phyloP scores from a whole-genome alignment of 2,797 vertebrate genomes.

The Naso thynnoides region DNA sequence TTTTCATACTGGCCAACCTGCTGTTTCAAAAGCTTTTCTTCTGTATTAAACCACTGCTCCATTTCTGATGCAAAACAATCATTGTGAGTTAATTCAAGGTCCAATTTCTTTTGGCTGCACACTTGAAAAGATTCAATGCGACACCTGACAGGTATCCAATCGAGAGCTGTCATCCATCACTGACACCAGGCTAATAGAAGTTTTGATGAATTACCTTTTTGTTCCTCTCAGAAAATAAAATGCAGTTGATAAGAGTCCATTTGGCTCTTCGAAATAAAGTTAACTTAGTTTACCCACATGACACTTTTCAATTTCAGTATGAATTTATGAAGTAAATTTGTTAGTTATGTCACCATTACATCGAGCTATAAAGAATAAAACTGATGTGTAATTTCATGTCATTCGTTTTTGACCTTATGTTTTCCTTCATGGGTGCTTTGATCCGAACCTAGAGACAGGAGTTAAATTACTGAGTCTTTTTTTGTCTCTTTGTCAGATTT shows the following conservation, averaged over 20 bases:
- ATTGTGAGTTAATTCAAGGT: neutral
- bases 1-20: no score
- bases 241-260: neutral
- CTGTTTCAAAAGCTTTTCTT: no score
- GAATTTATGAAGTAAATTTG: neutral
- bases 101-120: neutral
- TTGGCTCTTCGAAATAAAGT: slow-evolving; percentile 20
- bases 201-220: slow-evolving; percentile 46
- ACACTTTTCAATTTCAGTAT: neutral
- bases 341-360: neutral
- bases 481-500: slow-evolving; percentile 84
- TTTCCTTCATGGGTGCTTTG: neutral
- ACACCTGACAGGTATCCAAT: slow-evolving; percentile 33
- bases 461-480: neutral
- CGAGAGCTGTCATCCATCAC: slow-evolving; percentile 8
- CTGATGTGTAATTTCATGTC: neutral
- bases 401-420: neutral
- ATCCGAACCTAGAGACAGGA: neutral
- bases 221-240: slow-evolving; percentile 5
- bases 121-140: slow-evolving; percentile 5
- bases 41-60: no score
- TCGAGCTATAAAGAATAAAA: neutral
- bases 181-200: neutral
- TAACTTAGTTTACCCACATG: neutral
- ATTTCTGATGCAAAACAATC: slow-evolving; percentile 19